Percentiles rank a stretch among this genome's conserved stretches.
Evolutionary conservation across 2,797 vertebrate genomes (phyloP).

Genomic region (Sternarchorhynchus goeldii): DNA sequence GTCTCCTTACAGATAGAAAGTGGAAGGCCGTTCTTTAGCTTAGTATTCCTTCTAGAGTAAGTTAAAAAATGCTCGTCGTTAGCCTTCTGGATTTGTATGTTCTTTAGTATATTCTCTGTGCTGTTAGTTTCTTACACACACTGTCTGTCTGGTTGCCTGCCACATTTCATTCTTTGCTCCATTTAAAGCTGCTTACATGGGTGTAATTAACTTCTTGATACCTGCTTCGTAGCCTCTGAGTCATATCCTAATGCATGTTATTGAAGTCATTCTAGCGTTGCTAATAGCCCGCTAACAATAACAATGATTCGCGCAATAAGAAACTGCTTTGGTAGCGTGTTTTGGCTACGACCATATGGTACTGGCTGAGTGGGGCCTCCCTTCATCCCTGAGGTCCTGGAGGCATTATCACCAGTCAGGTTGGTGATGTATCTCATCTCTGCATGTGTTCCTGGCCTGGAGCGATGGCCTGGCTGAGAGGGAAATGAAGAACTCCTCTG

Average conservation of each 20-base stretch:
- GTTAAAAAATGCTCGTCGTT: not conserved
- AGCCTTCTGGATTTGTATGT: too few relatives aligned
- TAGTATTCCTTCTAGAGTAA: not conserved
- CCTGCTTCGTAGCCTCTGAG: slow-evolving; percentile 56
- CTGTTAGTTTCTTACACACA: too few relatives aligned
- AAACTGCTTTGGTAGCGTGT: slow-evolving; percentile 30
- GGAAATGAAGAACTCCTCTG: slow-evolving; percentile 28
- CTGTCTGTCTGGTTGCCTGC: not conserved
- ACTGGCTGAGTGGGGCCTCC: not conserved
- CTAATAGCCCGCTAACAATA: slow-evolving; percentile 45
- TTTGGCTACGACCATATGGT: not conserved
- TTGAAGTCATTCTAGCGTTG: slow-evolving; percentile 48
- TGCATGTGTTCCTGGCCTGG: not conserved
- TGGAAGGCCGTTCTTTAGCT: not conserved
- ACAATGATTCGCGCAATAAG: slow-evolving; percentile 62
- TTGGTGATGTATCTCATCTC: slow-evolving; percentile 4
- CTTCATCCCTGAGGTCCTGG: not conserved
- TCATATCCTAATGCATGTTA: slow-evolving; percentile 61
- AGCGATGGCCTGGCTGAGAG: not conserved
- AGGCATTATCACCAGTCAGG: not conserved
- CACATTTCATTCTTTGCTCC: not conserved
- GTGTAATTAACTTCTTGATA: slow-evolving; percentile 51
- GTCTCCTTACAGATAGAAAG: slow-evolving; percentile 25
- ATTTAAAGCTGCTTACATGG: not conserved
- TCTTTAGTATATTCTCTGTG: too few relatives aligned